Base-by-base conservation (phyloP, 1,140 invertebrate genomes). In the Pseudachorutes palmiensis region DNA sequence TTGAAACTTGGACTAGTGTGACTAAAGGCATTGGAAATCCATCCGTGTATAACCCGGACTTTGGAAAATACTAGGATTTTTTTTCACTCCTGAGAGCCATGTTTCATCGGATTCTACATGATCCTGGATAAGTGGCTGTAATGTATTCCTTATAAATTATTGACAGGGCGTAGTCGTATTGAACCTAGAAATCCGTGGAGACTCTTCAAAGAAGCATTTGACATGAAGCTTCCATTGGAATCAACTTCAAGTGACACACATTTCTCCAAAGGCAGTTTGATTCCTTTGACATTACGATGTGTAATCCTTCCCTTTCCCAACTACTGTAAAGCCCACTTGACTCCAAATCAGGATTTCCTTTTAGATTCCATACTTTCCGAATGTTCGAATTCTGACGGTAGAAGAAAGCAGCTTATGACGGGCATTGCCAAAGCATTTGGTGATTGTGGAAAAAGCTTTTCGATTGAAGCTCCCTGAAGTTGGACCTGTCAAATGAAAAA, bases 71-170 rank as follows among this genome's bases (percentile, higher is more conserved):
- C n/a, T n/a, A n/a, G n/a, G n/a, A n/a, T n/a, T n/a, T n/a, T n/a
- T n/a, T n/a, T n/a, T n/a, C n/a, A n/a, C n/a, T n/a, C n/a, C n/a
- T 45, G 36, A 45, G 19, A 45, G 36, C 9, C 9, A 45, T 45
- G 9, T 45, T 9, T 45, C 9, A 9, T 45, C 19, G 36, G 36
- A 45, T n/a, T n/a, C n/a, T n/a, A n/a, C 36, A 45, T 45, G 9
- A 45, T 45, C 36, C 36, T n/a, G n/a, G 36, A 45, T 45, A 45
- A 45, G 36, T 45, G 36, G 9, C 36, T 45, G 36, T 45, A 45
- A 45, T 45, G 36, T 45, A 45, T 45, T 45, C 36, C 36, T 45
- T 45, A 45, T 45, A 45, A 45, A 45, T 45, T 45, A 45, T 45
- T 45, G 36, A 45, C 36, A 45, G 36, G 19, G 36, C 36, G 9